These are phyloP conservation scores for Hoplias malabaricus DNA, from an alignment of 2,113 vertebrate genomes.

Conservation along the genomic window DNA sequence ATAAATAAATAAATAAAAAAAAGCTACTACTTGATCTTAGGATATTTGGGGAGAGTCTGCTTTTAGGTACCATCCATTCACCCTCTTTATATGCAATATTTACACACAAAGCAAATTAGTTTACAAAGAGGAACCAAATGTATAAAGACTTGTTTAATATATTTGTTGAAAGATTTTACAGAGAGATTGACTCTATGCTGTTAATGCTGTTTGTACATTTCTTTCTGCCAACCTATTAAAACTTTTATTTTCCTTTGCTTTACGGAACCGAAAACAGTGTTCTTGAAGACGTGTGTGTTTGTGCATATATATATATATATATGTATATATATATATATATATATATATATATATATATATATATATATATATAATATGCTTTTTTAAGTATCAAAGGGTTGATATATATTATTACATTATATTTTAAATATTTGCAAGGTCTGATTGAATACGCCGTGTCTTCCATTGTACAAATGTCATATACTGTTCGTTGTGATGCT, in stretches of 20 bases:
- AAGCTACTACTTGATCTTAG: conserved; percentile 12
- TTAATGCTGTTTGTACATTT: conserved; percentile 84
- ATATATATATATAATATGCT: conserved; percentile 61
- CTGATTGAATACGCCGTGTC: conserved; percentile 76
- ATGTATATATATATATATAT: conserved; percentile 46
- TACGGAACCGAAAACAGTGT: conserved; percentile 78
- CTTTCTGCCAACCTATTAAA: conserved; percentile 76
- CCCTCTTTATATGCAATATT: conserved; percentile 81
- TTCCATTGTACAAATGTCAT: conserved; percentile 80
- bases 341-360: conserved; percentile 21
- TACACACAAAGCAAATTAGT: conserved; percentile 77
- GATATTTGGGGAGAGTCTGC: conserved; percentile 22
- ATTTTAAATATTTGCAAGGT: conserved; percentile 74
- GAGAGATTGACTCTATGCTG: conserved; percentile 77
- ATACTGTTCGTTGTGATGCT: conserved; percentile 73
- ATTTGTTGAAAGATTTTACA: conserved; percentile 76
- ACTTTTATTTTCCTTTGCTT: conserved; percentile 51
- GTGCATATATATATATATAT: conserved; percentile 54
- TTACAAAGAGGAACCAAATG: conserved; percentile 88
- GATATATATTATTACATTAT: conserved; percentile 21
- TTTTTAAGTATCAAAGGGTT: conserved; percentile 66
- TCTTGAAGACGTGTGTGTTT: conserved; percentile 68
- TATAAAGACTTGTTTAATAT: conserved; percentile 73
- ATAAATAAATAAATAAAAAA: conserved; percentile 15
- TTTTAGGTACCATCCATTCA: conserved; percentile 40